Percentiles rank a stretch among this genome's conserved stretches.
phyloP scores from a whole-genome alignment of 2,888 invertebrate genomes.

The Uropetala carovei region DNA sequence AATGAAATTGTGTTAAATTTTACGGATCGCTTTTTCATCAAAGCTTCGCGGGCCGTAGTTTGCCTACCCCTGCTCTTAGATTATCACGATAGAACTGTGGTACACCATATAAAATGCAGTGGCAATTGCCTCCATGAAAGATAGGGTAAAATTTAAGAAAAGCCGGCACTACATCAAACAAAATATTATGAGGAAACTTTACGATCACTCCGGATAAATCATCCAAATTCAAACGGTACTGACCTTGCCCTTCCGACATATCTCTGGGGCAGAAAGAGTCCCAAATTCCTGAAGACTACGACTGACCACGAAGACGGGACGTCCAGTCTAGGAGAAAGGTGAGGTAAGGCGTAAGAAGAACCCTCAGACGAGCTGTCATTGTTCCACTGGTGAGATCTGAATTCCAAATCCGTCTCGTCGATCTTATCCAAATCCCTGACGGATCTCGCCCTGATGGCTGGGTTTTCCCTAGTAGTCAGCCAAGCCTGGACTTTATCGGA shows the following conservation, averaged over 20 bases:
- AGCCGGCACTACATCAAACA: no score
- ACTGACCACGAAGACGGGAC: constrained; percentile 72
- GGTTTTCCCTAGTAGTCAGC: constrained; percentile 19
- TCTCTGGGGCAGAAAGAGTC: constrained; percentile 80
- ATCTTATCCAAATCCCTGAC: neutral
- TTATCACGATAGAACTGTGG: no score
- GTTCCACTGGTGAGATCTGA: constrained; percentile 42
- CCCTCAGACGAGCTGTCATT: constrained; percentile 45
- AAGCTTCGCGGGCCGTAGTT: no score
- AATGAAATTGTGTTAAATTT: no score
- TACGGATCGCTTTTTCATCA: no score
- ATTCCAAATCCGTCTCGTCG: neutral
- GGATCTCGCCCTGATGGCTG: constrained; percentile 8
- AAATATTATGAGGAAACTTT: no score
- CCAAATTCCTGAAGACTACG: constrained; percentile 81
- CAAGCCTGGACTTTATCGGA: constrained; percentile 48
- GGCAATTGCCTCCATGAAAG: neutral
- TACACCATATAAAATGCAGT: no score
- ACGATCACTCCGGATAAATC: no score
- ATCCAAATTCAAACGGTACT: constrained; percentile 71
- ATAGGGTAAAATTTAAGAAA: neutral
- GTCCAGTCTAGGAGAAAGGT: neutral
- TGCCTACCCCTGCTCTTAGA: no score
- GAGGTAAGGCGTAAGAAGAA: neutral
- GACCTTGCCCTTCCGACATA: constrained; percentile 81